Evolutionary conservation across 1,140 invertebrate species (phyloP).

Genomic region (Pollicipes pollicipes): DNA sequence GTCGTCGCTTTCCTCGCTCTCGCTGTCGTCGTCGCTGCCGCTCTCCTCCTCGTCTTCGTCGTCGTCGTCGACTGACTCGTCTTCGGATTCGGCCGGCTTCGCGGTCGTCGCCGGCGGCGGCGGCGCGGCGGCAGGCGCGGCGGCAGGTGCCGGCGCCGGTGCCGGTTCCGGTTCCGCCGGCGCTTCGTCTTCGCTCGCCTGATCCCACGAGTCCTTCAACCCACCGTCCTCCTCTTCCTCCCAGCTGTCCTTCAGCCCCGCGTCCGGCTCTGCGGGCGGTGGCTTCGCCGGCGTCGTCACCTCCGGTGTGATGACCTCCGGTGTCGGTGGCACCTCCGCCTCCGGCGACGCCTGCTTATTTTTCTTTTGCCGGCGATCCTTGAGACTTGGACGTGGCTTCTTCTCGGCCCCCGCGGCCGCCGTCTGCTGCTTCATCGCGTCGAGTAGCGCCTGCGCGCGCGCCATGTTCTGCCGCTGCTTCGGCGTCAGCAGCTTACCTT

Average conservation of each 20-base stretch:
- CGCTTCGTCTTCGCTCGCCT: conserved; percentile 29
- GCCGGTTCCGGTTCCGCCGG: background rate
- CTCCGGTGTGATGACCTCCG: conserved; percentile 20
- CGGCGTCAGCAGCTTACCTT: conserved; percentile 79
- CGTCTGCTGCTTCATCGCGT: conserved; percentile 68
- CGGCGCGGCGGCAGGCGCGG: background rate
- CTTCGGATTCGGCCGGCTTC: conserved; percentile 3
- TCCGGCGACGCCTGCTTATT: conserved; percentile 36
- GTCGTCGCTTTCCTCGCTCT: conserved; percentile 31
- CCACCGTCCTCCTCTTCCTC: conserved; percentile 31
- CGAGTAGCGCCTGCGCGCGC: conserved; percentile 66
- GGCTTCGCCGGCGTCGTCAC: conserved; percentile 27
- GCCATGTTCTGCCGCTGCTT: conserved; percentile 82
- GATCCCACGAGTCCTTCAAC: conserved; percentile 68
- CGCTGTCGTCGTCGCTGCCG: conserved; percentile 12
- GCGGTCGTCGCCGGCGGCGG: background rate
- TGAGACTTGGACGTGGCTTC: conserved; percentile 19
- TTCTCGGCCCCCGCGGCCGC: conserved; percentile 36
- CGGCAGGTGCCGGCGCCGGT: background rate
- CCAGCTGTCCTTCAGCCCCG: conserved; percentile 17
- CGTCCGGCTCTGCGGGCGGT: conserved; percentile 19
- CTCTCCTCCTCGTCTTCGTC: conserved; percentile 6
- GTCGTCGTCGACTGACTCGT: conserved; percentile 6
- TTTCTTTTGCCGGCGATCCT: conserved; percentile 40
- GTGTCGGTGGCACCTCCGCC: conserved; percentile 26